A percentile compares a stretch with the other conserved stretches of the same genome.
Conservation (phyloP, 2,888 invertebrate species). For the Thalpophila matura region DNA sequence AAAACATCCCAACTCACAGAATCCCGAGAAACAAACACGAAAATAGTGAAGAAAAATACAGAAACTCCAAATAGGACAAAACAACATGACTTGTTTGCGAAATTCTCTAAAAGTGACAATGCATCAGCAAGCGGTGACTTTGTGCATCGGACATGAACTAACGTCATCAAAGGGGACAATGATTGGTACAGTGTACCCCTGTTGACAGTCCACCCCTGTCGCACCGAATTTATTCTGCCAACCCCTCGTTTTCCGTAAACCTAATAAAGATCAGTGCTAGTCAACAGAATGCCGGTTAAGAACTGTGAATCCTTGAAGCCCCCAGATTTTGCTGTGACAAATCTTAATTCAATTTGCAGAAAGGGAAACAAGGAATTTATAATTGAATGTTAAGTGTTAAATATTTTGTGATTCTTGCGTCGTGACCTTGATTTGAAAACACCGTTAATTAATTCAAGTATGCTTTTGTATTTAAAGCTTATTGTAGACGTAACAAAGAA, state of each 20-base stretch:
- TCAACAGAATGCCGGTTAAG: constrained; percentile 73
- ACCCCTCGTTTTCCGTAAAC: constrained; percentile 76
- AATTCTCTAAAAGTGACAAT: constrained; percentile 74
- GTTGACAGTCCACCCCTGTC: constrained; percentile 75
- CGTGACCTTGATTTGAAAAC: constrained; percentile 40
- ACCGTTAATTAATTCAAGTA: background rate
- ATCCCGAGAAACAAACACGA: constrained; percentile 56
- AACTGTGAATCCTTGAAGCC: constrained; percentile 69
- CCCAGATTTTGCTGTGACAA: constrained; percentile 71
- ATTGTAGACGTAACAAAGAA: constrained; percentile 1
- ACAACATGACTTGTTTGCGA: constrained; percentile 67
- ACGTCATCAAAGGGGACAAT: constrained; percentile 79
- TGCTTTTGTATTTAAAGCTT: background rate
- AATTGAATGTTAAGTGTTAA: constrained; percentile 54
- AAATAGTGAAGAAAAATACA: constrained; percentile 55
- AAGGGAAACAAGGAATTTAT: constrained; percentile 75
- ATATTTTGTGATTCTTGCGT: constrained; percentile 23
- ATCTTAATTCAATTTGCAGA: constrained; percentile 82
- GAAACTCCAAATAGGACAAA: constrained; percentile 30
- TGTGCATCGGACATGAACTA: constrained; percentile 82
- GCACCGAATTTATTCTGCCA: constrained; percentile 77
- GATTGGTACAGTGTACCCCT: constrained; percentile 71
- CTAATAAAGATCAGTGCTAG: constrained; percentile 82
- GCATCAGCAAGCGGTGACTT: constrained; percentile 70
- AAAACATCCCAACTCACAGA: constrained; percentile 41